A percentile compares a stretch with the other conserved stretches of the same genome.
phyloP scores from a whole-genome alignment of 1,140 invertebrate genomes.

The Lordiphosa mommai region DNA sequence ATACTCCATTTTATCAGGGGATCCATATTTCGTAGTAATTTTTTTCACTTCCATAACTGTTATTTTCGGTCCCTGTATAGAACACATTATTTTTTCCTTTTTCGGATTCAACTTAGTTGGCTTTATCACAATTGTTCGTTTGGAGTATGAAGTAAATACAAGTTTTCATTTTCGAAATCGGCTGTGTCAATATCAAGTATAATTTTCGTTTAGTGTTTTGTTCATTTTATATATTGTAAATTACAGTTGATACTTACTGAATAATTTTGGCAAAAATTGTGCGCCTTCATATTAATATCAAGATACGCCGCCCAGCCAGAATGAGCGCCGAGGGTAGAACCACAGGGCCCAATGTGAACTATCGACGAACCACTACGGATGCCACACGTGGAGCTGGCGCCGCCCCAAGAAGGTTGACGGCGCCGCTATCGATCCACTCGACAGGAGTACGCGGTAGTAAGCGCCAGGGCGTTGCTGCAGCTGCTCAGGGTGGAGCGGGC shows the following conservation, averaged over 20 bases:
- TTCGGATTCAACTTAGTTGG: no score
- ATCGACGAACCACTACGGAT: background rate
- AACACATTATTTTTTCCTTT: no score
- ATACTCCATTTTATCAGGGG: no score
- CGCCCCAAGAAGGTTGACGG: conserved; percentile 20
- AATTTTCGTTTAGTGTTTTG: background rate
- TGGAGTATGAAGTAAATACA: background rate
- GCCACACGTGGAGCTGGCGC: conserved; percentile 1
- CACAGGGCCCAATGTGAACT: background rate
- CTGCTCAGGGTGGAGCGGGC: conserved; percentile 51
- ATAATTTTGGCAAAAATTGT: conserved; percentile 21
- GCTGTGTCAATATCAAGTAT: background rate
- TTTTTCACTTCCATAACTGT: no score
- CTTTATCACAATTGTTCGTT: background rate
- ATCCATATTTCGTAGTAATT: no score
- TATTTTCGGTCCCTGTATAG: no score
- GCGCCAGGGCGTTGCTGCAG: conserved; percentile 1
- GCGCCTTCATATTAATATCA: conserved; percentile 21
- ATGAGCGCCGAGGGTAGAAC: conserved; percentile 15
- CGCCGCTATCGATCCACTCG: conserved; percentile 42
- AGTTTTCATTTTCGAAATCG: background rate
- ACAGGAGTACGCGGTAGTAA: conserved; percentile 27
- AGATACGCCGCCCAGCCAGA: conserved; percentile 2
- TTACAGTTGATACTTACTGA: conserved; percentile 4
- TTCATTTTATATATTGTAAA: no score